Base-by-base conservation (phyloP, 2,113 vertebrate species). In the Menura novaehollandiae region DNA sequence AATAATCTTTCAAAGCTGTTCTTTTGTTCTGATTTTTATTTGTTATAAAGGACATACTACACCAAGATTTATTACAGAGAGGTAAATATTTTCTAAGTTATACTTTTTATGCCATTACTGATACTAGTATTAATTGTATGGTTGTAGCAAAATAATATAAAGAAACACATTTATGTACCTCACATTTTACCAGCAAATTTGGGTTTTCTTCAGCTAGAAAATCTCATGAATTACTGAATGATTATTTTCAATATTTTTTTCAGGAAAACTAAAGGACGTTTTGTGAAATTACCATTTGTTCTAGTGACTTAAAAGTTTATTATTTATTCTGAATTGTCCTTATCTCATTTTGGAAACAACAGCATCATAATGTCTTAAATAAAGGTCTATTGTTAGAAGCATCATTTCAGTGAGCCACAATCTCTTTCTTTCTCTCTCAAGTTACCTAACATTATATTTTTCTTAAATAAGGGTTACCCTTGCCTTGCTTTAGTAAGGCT, bases 391-490 rank as follows among this genome's bases (percentile, higher is more conserved):
- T 69, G 7, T 66, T 90, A 93, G 76, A 87, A 85, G 14, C 12
- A 55, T 33, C 26, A 72, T 82, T 74, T 81, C 37, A 56, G 24
- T 49, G n/a, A 93, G 30, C 41, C 64, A 72, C 27, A 76, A 32
- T 15, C 8, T 58, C 28, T 51, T 44, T 35, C 55, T 39, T 75
- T 82, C 44, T 81, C 44, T 81, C 32, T 72, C 13, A 67, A 72
- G n/a, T 75, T 52, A 71, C 5, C 41, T 74, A 83, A 74, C 3
- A 4, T 16, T 68, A 1, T 62, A 89, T 64, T 91, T 86, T 89
- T 64, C 46, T 77, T 43, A 89, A 94, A 41, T 44, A 84, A 90
- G 58, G 53, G 94, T 96, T 93, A 95, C 94, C 53, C 76, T 78
- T 43, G 22, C 20, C 52, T 92, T 78, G 24, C 53, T 64, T 81